Conservation (phyloP, 2,797 vertebrate genomes). For the Nannoperca australis region DNA sequence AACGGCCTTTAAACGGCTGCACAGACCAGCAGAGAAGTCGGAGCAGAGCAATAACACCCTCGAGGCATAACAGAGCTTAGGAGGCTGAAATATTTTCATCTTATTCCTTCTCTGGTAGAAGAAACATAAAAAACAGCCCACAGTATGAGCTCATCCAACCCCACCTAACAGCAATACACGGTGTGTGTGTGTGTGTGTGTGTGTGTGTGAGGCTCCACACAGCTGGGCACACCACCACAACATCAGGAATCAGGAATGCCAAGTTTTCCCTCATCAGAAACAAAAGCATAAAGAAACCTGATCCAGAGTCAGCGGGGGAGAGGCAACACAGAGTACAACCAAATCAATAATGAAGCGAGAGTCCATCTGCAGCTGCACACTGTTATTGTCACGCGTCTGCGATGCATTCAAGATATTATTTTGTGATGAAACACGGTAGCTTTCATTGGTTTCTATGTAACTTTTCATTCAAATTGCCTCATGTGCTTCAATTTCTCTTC, state of each 20-base stretch:
- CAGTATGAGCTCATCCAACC: constrained; percentile 76
- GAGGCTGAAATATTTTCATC: constrained; percentile 43
- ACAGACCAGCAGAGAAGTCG: constrained; percentile 45
- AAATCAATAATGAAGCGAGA: constrained; percentile 8
- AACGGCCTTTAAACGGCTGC: constrained; percentile 36
- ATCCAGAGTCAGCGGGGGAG: constrained; percentile 32
- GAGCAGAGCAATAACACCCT: constrained; percentile 45
- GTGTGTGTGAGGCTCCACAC: constrained; percentile 30
- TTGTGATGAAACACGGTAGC: background rate
- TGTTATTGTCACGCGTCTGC: constrained; percentile 2
- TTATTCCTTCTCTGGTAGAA: constrained; percentile 38
- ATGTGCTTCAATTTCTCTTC: too few species aligned
- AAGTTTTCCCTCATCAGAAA: constrained; percentile 50
- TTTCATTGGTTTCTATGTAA: background rate
- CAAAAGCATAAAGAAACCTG: constrained; percentile 45
- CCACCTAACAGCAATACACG: constrained; percentile 63
- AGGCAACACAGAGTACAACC: background rate
- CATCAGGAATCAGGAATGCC: constrained; percentile 45
- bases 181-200: constrained; percentile 44
- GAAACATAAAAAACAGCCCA: constrained; percentile 47
- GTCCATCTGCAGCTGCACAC: constrained; percentile 22
- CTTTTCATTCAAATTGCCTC: background rate
- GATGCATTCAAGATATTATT: constrained; percentile 12
- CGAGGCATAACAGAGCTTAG: constrained; percentile 45
- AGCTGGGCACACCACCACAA: constrained; percentile 57